Percentiles rank a stretch among this genome's conserved stretches.
Conservation (phyloP, 2,888 invertebrate genomes). For the Opisthograptis luteolata region DNA sequence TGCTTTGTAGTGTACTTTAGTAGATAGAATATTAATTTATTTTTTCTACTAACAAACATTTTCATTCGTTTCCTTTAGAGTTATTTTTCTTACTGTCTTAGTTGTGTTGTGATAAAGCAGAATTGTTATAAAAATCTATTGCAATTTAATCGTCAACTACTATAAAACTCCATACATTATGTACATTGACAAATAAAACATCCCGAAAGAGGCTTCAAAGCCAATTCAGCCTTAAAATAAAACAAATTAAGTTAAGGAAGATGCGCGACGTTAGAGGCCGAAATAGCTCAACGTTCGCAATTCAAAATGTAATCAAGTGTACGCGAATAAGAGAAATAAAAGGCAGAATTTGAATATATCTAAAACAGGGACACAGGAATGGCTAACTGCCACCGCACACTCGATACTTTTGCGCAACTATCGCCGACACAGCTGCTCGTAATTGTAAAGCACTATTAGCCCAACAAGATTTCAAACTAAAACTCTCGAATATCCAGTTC, state of each 20-base stretch:
- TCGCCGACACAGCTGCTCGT: not conserved
- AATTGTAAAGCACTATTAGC: too few relatives aligned
- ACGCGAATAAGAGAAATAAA: constrained; percentile 32
- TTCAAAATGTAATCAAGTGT: constrained; percentile 35
- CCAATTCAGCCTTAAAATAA: constrained; percentile 31
- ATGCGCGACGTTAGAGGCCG: constrained; percentile 29
- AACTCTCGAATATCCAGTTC: too few relatives aligned
- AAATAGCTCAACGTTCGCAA: constrained; percentile 31
- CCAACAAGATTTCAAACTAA: too few relatives aligned
- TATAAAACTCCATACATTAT: too few relatives aligned
- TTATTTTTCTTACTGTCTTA: too few relatives aligned
- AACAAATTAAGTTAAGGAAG: constrained; percentile 33
- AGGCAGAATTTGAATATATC: constrained; percentile 31
- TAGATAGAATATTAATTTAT: too few relatives aligned
- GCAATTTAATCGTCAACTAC: too few relatives aligned
- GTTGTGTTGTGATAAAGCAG: too few relatives aligned
- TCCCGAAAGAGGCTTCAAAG: constrained; percentile 2
- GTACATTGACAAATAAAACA: constrained; percentile 2
- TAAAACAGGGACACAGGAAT: constrained; percentile 29
- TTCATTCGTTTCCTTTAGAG: too few relatives aligned
- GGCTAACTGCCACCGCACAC: constrained; percentile 10
- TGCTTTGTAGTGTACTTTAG: too few relatives aligned
- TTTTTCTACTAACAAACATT: too few relatives aligned
- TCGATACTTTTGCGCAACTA: not conserved
- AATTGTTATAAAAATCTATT: too few relatives aligned